Evolutionary conservation across 92 coral and sea anemone species (phyloP).

Genomic region (Metridium senile): DNA sequence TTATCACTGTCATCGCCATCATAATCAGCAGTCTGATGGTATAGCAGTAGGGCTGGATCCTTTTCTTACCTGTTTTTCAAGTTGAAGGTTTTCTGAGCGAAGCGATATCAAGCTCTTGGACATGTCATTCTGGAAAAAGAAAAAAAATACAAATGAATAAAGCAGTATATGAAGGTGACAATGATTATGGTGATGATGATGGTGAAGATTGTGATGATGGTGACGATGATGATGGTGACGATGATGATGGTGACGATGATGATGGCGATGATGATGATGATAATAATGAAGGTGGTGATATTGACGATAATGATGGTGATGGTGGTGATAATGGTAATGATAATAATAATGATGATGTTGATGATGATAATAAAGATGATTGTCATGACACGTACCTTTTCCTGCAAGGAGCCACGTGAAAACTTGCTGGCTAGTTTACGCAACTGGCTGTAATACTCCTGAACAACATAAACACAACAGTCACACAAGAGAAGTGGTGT

Average conservation of each 20-base stretch:
- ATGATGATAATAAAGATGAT: not conserved
- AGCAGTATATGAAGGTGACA: no score
- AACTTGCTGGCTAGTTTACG: slow-evolving; percentile 83
- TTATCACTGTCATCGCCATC: not conserved
- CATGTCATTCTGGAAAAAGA: slow-evolving; percentile 68
- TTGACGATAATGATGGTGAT: not conserved
- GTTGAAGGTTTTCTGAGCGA: slow-evolving; percentile 79
- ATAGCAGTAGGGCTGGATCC: no score
- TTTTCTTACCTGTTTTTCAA: slow-evolving; percentile 74
- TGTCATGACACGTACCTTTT: slow-evolving; percentile 50
- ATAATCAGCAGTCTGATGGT: no score
- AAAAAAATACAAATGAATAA: no score
- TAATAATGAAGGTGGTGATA: not conserved
- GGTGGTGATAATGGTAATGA: not conserved
- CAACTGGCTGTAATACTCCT: slow-evolving; percentile 85
- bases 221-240: not conserved
- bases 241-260: not conserved
- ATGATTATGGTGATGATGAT: not conserved
- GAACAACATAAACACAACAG: not conserved
- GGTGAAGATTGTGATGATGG: not conserved
- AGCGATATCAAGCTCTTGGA: slow-evolving; percentile 79
- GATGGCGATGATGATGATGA: not conserved
- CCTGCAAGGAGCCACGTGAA: slow-evolving; percentile 75
- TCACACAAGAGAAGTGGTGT: no score
- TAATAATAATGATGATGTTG: not conserved